phyloP scores from a whole-genome alignment of 2,888 invertebrate genomes.

The Orchesella flavescens region DNA sequence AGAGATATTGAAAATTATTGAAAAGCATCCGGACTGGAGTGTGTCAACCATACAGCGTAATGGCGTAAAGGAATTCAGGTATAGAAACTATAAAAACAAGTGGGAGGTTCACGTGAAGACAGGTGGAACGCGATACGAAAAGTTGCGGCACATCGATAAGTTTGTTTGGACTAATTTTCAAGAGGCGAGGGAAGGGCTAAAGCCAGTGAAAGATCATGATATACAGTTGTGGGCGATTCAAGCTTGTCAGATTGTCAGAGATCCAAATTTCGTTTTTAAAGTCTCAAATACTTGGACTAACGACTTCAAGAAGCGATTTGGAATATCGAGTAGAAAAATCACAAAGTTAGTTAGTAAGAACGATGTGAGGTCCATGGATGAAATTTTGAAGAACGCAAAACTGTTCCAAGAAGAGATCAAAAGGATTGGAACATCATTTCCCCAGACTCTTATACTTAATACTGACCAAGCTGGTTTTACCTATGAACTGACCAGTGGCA shows the following conservation, averaged over 20 bases:
- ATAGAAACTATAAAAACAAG: not conserved
- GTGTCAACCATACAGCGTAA: not conserved
- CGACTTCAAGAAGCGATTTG: conserved; percentile 7
- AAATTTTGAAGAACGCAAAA: not conserved
- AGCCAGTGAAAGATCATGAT: not conserved
- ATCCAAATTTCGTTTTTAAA: conserved; percentile 15
- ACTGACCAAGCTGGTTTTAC: conserved; percentile 31
- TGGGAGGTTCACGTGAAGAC: not conserved
- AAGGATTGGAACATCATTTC: not conserved
- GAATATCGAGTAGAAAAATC: not conserved
- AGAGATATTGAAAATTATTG: not conserved
- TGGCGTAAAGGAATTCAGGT: not conserved
- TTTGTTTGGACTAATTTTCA: not conserved
- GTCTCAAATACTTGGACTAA: not conserved
- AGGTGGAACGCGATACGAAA: conserved; percentile 9
- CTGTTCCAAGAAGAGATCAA: not conserved
- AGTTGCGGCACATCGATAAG: not conserved
- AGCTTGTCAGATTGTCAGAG: not conserved
- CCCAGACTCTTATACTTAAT: not conserved
- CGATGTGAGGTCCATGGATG: not conserved
- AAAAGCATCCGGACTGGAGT: not conserved
- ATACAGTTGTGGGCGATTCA: conserved; percentile 21
- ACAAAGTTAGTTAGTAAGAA: not conserved
- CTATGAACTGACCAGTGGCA: not conserved
- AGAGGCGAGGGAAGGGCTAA: not conserved